Base-by-base conservation (phyloP, 2,797 vertebrate genomes). In the Neoniphon sammara region DNA sequence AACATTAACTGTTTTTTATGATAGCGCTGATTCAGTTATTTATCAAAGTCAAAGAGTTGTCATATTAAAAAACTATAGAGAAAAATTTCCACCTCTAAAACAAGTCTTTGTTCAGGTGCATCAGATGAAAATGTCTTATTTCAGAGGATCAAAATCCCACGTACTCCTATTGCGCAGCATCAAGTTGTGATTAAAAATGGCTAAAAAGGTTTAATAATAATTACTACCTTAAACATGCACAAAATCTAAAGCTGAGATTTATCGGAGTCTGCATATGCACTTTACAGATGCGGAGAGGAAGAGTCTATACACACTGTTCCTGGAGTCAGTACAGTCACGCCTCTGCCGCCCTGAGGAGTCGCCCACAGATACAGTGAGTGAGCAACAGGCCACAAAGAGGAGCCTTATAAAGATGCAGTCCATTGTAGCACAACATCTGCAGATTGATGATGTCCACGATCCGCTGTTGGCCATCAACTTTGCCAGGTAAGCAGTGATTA, bases 381-480 rank as follows among this genome's bases (percentile, higher is more conserved):
- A 98, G 46, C 95, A 96, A 61, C 96, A 95, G 85, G 94, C 95
- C 59, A 95, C 96, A 1, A 95, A 94, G 82, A 94, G 94, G 88
- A 97, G 95, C 85, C 93, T 99, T 12, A 94, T 97, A 75, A 96
- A 96, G 93, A 97, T 98, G 96, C 97, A 98, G 75, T 96, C 96
- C 70, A 96, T 98, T 55, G 94, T 97, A 11, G 94, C 95, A 3
- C 95, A 95, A 57, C 96, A 98, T 73, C 93, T 98, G 78, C 94
- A 97, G 74, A 92, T 96, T 25, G 94, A 97, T 7, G 95, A 97
- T 52, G 86, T 97, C 65, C 96, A 97, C 0, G 97, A 98, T 73
- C 97, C 98, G 0, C 87, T 99, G 67, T 81, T 98, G 78, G 97
- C 97, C 82, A 97, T 98, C 86, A 99, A 98, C 91, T 99, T 99